Base-by-base conservation (phyloP, 1,140 invertebrate genomes). In the Diprion similis region DNA sequence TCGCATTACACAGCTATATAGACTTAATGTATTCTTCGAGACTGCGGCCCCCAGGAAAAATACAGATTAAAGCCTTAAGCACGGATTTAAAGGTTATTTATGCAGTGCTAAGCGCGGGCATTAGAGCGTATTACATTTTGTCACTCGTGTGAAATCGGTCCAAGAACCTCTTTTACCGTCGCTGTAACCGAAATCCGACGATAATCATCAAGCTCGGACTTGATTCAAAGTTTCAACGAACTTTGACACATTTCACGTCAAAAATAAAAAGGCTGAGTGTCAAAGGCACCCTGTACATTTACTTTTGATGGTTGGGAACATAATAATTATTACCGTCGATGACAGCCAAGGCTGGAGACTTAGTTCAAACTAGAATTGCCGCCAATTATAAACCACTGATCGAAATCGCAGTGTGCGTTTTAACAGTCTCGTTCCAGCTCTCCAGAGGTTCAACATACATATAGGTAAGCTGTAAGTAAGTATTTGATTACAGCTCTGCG, bases 1-100 rank as follows among this genome's bases (percentile, higher is more conserved):
- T 37, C 24, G 24, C 24, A 37, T 37, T 37, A 37, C 24, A 0
- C 6, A 37, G 24, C 24, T 37, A 6, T 37, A 37, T 37, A 37
- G 24, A 37, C 24, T 37, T 87, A 87, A 87, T 87, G 80, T 86
- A 87, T 87, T 87, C 86, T 75, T 72, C 72, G 69, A 71, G 76
- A 37, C 24, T 37, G 79, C 78, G 77, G 81, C 18, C 73, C 73
- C 73, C 76, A 78, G 80, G 64, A 81, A 84, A 88, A 86, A 83
- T 87, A 87, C 81, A 87, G 84, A 88, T 87, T 87, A 87, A 88
- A 84, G 75, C 82, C 79, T 86, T 85, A 85, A 87, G 86, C 86
- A 86, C 84, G 85, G 87, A 88, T 88, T 87, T 87, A 87, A 86
- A 82, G 86, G 84, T 87, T 88, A 88, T 88, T 88, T 88, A 88